Conservation (phyloP, 2,888 invertebrate species). For the Torymus texanus region DNA sequence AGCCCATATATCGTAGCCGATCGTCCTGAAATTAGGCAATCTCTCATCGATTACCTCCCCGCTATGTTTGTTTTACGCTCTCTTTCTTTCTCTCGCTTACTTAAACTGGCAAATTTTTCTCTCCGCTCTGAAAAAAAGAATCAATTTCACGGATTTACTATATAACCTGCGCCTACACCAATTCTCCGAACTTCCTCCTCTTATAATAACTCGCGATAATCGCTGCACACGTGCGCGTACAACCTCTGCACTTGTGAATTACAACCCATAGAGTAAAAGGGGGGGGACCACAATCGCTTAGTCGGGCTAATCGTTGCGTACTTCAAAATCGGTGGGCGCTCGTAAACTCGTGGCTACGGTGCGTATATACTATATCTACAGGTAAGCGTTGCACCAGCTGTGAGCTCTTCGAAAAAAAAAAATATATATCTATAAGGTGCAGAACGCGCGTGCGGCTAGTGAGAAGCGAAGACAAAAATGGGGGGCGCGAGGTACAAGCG, state of each 20-base stretch:
- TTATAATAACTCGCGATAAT: conserved; percentile 25
- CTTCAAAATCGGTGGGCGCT: conserved; percentile 18
- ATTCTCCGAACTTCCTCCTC: conserved; percentile 11
- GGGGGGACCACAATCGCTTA: conserved; percentile 31
- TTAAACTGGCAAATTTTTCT: not conserved
- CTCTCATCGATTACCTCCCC: conserved; percentile 5
- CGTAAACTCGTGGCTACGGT: conserved; percentile 33
- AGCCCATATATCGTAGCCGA: too few species aligned
- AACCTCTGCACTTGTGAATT: conserved; percentile 41
- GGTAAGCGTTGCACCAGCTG: conserved; percentile 33
- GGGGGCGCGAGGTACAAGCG: not conserved
- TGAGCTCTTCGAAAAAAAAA: not conserved
- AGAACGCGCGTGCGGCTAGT: too few species aligned
- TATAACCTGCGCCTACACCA: not conserved
- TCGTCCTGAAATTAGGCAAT: conserved; percentile 18
- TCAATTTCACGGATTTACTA: conserved; percentile 23
- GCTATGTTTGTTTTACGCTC: conserved; percentile 13
- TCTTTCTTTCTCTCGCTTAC: not conserved
- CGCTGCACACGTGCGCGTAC: conserved; percentile 6
- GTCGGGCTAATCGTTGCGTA: conserved; percentile 45
- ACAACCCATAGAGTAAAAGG: conserved; percentile 35
- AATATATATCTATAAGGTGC: not conserved
- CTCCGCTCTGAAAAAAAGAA: conserved; percentile 19
- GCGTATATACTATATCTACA: not conserved
- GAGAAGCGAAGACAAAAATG: not conserved